phyloP scores from a whole-genome alignment of 2,113 vertebrate genomes.

The Melanerpes aurifrons region DNA sequence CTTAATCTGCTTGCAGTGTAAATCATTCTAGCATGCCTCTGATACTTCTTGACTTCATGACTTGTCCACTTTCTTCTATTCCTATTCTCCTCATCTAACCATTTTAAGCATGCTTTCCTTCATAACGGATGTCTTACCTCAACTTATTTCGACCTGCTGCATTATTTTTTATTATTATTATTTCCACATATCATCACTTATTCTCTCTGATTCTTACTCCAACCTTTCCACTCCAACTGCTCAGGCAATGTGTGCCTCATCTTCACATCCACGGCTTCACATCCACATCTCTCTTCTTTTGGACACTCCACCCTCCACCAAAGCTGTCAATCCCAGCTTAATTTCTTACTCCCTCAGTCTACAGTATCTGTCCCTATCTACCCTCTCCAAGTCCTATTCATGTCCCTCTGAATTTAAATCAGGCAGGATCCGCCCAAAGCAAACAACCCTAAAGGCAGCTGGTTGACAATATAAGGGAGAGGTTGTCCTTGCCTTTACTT shows the following conservation, averaged over 20 bases:
- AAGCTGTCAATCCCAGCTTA: background rate
- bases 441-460: background rate
- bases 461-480: background rate
- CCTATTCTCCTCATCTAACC: background rate
- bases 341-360: background rate
- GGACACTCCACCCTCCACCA: background rate
- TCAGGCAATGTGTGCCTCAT: background rate
- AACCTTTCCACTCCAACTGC: background rate
- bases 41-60: background rate
- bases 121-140: background rate
- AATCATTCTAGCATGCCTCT: background rate
- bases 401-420: background rate
- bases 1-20: background rate
- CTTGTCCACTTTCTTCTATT: background rate
- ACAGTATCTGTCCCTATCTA: background rate
- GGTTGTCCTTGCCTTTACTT: background rate
- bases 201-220: background rate
- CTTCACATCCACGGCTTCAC: background rate
- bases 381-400: background rate
- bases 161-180: background rate
- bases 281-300: background rate
- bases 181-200: background rate
- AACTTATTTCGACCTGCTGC: background rate
- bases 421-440: background rate
- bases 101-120: background rate